Conservation (phyloP, 1,140 invertebrate species). For the Cataglyphis hispanica region DNA sequence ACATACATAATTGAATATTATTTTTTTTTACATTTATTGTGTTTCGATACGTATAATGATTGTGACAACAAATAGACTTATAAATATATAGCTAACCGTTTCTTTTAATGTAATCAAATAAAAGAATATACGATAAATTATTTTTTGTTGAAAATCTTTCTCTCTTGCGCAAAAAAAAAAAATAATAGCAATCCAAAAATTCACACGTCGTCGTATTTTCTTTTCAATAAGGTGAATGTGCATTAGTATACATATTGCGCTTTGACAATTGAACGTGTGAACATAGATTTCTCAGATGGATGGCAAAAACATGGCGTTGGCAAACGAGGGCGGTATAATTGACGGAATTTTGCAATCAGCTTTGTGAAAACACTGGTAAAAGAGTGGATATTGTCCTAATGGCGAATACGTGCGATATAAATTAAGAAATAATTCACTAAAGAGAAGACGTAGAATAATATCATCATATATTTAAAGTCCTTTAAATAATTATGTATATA, state of each 20-base stretch:
- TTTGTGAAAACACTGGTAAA: constrained; percentile 34
- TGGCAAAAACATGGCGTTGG: neutral
- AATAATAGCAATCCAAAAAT: neutral
- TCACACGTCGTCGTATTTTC: neutral
- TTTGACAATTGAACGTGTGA: constrained; percentile 10
- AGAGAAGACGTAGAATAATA: neutral
- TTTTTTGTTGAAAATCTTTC: neutral
- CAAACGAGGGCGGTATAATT: constrained; percentile 10
- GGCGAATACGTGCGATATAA: neutral
- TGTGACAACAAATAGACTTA: neutral
- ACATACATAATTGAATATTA: neutral
- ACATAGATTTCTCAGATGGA: constrained; percentile 18
- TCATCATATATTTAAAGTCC: neutral
- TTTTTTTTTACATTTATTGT: neutral
- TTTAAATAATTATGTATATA: neutral
- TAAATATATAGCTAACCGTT: neutral
- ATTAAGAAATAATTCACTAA: constrained; percentile 9
- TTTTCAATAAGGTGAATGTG: neutral
- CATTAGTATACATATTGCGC: neutral
- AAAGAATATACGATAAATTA: neutral
- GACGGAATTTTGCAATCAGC: constrained; percentile 22
- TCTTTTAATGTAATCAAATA: neutral
- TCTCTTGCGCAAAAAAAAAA: neutral
- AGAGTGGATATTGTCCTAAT: neutral
- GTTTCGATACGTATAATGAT: neutral